Conservation (phyloP, 2,888 invertebrate genomes). For the Shargacucullia verbasci region DNA sequence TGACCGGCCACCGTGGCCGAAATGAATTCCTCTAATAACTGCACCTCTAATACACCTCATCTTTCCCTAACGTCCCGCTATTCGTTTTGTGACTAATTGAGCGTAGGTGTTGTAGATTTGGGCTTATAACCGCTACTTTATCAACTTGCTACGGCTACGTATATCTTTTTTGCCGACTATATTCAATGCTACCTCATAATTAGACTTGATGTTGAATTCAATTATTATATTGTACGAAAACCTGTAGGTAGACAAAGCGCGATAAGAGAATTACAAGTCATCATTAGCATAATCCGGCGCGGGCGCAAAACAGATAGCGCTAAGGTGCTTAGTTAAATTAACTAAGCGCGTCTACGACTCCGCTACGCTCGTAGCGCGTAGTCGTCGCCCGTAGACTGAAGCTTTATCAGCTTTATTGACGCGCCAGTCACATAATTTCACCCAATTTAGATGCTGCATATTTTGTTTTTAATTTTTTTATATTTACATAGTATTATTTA, state of each 20-base stretch:
- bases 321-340: conserved; percentile 88
- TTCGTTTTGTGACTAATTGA: conserved; percentile 90
- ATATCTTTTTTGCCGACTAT: conserved; percentile 10
- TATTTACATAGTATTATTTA: too few species aligned
- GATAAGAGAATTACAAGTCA: conserved; percentile 85
- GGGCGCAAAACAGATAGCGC: conserved; percentile 84
- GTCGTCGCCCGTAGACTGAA: conserved; percentile 55
- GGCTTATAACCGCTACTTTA: conserved; percentile 64
- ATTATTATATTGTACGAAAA: conserved; percentile 63
- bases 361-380: conserved; percentile 62
- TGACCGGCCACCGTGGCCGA: conserved; percentile 55
- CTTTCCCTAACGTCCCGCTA: conserved; percentile 74
- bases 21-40: conserved; percentile 60
- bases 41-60: conserved; percentile 79
- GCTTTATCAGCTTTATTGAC: conserved; percentile 65
- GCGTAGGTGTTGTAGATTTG: conserved; percentile 80
- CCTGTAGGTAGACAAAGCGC: conserved; percentile 79
- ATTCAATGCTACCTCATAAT: conserved; percentile 20
- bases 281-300: conserved; percentile 86
- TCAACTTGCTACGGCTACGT: conserved; percentile 41
- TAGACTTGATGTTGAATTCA: conserved; percentile 41
- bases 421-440: conserved; percentile 53
- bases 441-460: conserved; percentile 25
- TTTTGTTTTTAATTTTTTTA: conserved; percentile 8
- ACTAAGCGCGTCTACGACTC: conserved; percentile 69